Evolutionary conservation across 2,888 invertebrate species (phyloP).

Genomic region (Andrena camellia): DNA sequence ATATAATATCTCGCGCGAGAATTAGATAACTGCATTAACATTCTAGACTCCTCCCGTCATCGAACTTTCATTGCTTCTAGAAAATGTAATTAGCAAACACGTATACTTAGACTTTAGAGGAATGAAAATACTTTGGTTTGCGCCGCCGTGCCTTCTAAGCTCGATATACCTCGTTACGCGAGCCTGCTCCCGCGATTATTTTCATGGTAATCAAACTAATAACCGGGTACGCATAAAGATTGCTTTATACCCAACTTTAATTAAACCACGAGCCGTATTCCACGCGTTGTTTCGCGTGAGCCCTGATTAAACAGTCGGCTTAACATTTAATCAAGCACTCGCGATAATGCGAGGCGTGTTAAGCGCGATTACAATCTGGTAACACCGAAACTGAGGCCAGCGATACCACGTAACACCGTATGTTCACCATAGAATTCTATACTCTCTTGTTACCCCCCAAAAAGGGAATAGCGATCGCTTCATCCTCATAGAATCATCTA

Average conservation of each 20-base stretch:
- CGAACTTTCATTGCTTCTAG: too few species aligned
- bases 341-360: constrained; percentile 2
- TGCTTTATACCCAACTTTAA: constrained; percentile 49
- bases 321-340: constrained; percentile 56
- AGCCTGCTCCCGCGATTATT: neutral
- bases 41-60: too few species aligned
- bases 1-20: neutral
- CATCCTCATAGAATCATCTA: too few species aligned
- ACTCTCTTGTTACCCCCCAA: too few species aligned
- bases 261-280: constrained; percentile 59
- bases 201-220: constrained; percentile 37
- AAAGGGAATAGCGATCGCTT: too few species aligned
- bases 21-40: too few species aligned
- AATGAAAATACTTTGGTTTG: neutral
- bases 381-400: neutral
- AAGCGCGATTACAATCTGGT: constrained; percentile 2
- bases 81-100: neutral
- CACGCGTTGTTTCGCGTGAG: constrained; percentile 26
- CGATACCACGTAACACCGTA: neutral
- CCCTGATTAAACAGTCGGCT: constrained; percentile 42
- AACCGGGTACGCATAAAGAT: constrained; percentile 28
- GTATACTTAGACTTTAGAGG: neutral
- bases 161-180: constrained; percentile 20
- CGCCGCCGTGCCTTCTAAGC: constrained; percentile 18
- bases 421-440: too few species aligned